Evolutionary conservation across 64 coral and sea anemone genomes (phyloP).

Genomic region (Stylophora pistillata): DNA sequence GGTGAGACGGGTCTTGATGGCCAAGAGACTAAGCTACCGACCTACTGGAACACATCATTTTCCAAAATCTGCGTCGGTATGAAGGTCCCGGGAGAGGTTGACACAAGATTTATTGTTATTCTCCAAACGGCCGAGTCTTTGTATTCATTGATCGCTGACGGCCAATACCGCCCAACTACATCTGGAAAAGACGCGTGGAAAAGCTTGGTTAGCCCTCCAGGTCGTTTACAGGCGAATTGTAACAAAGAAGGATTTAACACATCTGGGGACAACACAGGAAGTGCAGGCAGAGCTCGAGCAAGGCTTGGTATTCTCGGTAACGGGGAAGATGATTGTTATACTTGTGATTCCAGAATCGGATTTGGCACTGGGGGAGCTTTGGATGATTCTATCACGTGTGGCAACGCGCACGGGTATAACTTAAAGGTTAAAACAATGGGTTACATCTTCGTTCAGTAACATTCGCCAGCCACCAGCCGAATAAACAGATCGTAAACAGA

Average conservation of each 20-base stretch:
- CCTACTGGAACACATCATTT: constrained; percentile 38
- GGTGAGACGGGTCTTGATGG: constrained; percentile 22
- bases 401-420: neutral
- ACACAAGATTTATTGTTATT: neutral
- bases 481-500: too few relatives aligned
- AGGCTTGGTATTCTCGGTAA: constrained; percentile 21
- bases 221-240: neutral
- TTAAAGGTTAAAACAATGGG: neutral
- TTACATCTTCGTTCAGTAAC: constrained; percentile 22
- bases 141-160: constrained; percentile 22
- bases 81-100: neutral
- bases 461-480: neutral
- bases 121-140: neutral
- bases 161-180: neutral
- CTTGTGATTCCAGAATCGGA: constrained; percentile 4
- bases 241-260: constrained; percentile 47
- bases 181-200: constrained; percentile 32
- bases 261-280: too few relatives aligned
- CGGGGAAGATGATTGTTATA: neutral
- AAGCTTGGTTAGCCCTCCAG: neutral
- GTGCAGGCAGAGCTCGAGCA: neutral
- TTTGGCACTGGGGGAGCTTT: neutral
- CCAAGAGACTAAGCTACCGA: constrained; percentile 47
- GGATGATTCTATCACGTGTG: neutral
- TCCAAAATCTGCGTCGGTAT: constrained; percentile 53